Base-by-base conservation (phyloP, 2,797 vertebrate species). In the Melanogrammus aeglefinus region DNA sequence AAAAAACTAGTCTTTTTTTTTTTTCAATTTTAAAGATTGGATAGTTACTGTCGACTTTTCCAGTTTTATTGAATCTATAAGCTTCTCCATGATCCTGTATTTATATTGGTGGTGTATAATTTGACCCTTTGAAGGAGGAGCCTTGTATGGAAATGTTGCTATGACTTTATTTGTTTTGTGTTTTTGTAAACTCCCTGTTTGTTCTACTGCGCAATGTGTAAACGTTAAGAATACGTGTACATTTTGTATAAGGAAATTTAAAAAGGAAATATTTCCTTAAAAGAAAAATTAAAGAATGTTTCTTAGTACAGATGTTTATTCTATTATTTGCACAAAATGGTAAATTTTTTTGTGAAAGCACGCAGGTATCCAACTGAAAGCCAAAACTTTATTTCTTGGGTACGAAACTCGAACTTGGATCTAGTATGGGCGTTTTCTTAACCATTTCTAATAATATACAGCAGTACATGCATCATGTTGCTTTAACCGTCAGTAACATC, bases 271-370 rank as follows among this genome's bases (percentile, higher is more conserved):
- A 85, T 91, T 92, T 91, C 92, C 90, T 90, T 90, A 89, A 86
- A 80, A 70, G 85, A 88, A 86, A 85, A 92, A 94, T 92, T 91
- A 94, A 94, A 94, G 89, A 93, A 87, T 90, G 90, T 94, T 95
- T 95, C 93, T 94, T 94, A 94, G 77, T 91, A 92, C 72, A 21
- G 75, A 7, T 44, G 57, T 33, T 35, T 41, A 12, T 39, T 83
- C 27, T 80, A 18, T 79, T 80, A 14, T 78, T 73, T n/a, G 21
- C n/a, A 18, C 24, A 39, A 73, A 73, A 57, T 14, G 47, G 13
- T 44, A 44, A 1, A 7, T 1, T 21, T 57, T 57, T 6, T 57
- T 21, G 47, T 57, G 14, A 57, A 57, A 16, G 12, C 31, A 33
- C 31, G 31, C 12, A 16, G 5, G 47, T 14, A 57, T 57, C 47